Percentiles rank a stretch among this genome's conserved stretches.
Evolutionary conservation across 2,797 vertebrate genomes (phyloP).

Genomic region (Micrastur ruficollis): DNA sequence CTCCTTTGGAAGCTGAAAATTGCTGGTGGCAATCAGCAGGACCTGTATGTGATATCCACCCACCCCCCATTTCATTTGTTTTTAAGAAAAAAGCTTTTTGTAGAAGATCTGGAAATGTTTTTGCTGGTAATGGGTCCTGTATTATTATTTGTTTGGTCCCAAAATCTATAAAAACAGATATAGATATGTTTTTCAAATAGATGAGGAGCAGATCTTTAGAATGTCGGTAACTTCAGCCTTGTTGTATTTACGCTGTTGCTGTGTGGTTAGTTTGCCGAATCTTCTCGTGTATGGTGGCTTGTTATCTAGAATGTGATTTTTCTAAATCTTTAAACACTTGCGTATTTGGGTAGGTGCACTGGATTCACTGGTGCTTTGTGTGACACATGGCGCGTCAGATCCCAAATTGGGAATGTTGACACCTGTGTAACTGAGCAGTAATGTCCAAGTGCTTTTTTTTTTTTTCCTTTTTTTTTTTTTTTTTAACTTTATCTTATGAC

Average conservation of each 20-base stretch:
- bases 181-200: not conserved
- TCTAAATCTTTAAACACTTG: not conserved
- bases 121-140: not conserved
- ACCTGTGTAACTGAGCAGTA: not conserved
- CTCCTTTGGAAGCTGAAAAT: not conserved
- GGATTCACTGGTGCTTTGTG: not conserved
- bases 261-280: not conserved
- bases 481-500: not conserved
- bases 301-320: not conserved
- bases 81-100: not conserved
- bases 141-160: not conserved
- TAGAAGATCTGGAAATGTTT: not conserved
- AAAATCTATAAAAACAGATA: not conserved
- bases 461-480: not conserved
- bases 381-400: accelerated
- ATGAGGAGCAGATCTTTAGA: not conserved
- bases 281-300: not conserved
- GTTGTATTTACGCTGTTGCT: not conserved
- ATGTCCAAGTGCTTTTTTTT: not conserved
- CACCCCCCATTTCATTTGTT: not conserved
- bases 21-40: not conserved
- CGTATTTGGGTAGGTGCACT: not conserved
- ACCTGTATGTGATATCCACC: not conserved
- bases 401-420: no score
- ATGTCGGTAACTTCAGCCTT: not conserved